Evolutionary conservation across 2,113 vertebrate species (phyloP).

Genomic region (Beaufortia kweichowensis): DNA sequence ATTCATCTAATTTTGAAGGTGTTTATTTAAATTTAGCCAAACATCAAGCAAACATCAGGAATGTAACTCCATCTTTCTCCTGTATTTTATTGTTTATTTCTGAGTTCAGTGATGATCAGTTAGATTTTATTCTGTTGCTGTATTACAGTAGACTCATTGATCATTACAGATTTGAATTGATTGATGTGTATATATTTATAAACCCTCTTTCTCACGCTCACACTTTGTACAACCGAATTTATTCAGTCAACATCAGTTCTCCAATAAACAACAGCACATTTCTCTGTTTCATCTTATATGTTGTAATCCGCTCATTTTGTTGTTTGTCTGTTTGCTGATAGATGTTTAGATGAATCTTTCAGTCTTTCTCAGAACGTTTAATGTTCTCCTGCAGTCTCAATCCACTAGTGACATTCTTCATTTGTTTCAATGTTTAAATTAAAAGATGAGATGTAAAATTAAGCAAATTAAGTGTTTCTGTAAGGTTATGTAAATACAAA

Average conservation of each 20-base stretch:
- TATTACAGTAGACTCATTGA: conserved; percentile 25
- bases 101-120: conserved; percentile 17
- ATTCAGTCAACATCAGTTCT: conserved; percentile 43
- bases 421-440: too few relatives aligned
- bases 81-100: conserved; percentile 14
- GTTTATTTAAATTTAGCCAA: conserved; percentile 42
- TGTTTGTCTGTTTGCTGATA: conserved; percentile 8
- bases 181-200: conserved; percentile 59
- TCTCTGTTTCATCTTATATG: too few relatives aligned
- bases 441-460: too few relatives aligned
- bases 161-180: not conserved
- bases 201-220: conserved; percentile 51
- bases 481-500: too few relatives aligned
- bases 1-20: conserved; percentile 23
- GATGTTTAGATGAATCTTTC: not conserved
- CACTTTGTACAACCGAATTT: conserved; percentile 54
- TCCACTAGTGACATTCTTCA: too few relatives aligned
- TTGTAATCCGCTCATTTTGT: not conserved
- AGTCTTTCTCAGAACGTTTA: too few relatives aligned
- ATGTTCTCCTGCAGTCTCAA: too few relatives aligned
- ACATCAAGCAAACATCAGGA: conserved; percentile 42
- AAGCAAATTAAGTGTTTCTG: too few relatives aligned
- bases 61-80: conserved; percentile 36
- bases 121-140: conserved; percentile 35
- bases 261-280: conserved; percentile 50